Evolutionary conservation across 2,113 vertebrate genomes (phyloP).

Genomic region (Pelobates fuscus): DNA sequence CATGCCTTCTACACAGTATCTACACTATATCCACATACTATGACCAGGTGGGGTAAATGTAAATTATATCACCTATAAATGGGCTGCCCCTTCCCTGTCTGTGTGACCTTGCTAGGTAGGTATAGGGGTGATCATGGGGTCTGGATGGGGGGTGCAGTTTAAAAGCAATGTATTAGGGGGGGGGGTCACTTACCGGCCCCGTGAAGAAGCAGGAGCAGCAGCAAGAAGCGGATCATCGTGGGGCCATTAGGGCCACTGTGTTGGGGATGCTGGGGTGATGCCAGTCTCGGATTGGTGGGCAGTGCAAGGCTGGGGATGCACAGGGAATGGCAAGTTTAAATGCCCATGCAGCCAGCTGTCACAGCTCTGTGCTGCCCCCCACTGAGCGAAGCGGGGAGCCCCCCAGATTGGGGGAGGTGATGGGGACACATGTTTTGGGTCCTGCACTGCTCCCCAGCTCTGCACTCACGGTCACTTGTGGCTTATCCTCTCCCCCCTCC

Average conservation of each 20-base stretch:
- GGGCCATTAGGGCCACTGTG: slow-evolving; percentile 20
- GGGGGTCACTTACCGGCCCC: slow-evolving; percentile 21
- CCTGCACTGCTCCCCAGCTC: slow-evolving; percentile 2
- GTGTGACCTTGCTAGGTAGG: background rate
- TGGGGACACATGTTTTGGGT: slow-evolving; percentile 20
- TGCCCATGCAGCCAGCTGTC: background rate
- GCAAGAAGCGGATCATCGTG: slow-evolving; percentile 42
- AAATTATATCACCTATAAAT: background rate
- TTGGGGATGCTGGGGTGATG: slow-evolving; percentile 4
- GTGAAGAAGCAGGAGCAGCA: background rate
- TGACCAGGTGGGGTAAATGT: background rate
- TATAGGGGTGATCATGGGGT: background rate
- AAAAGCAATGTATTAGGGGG: too few relatives aligned
- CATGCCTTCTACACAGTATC: too few relatives aligned
- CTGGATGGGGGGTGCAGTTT: background rate
- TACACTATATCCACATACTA: too few relatives aligned
- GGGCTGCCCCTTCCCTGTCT: background rate
- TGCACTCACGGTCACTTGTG: slow-evolving; percentile 36
- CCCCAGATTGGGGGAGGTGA: slow-evolving; percentile 4
- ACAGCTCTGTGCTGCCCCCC: slow-evolving; percentile 16
- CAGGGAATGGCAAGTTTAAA: background rate
- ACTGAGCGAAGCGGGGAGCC: slow-evolving; percentile 1
- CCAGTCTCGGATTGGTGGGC: background rate
- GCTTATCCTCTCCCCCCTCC: slow-evolving; percentile 18
- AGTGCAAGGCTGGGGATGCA: background rate